Base-by-base conservation (phyloP, 2,797 vertebrate species). In the Hephaestus fuliginosus region DNA sequence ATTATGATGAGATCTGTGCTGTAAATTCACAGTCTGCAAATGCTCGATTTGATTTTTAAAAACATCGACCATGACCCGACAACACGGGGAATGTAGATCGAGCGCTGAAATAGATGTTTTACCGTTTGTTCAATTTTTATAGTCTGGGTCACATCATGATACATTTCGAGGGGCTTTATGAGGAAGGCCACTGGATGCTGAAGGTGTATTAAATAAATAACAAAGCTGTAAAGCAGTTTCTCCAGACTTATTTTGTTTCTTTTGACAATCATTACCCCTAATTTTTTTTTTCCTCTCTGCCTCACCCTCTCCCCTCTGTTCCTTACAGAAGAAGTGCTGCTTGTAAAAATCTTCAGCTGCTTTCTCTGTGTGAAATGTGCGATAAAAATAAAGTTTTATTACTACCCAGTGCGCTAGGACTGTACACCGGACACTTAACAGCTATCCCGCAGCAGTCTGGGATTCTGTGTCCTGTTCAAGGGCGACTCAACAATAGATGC, bases 361-460 rank as follows among this genome's bases (percentile, higher is more conserved):
- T 76, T 74, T 73, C 56, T 58, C 12, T 0, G 12, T 60, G 57
- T 55, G 48, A 78, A 80, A 71, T 17, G 2, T 49, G 41, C 0
- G 28, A 51, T 78, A 66, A 63, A 86, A 82, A 88, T 82, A 85
- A 70, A 7, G 12, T 70, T 82, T 84, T 78, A 86, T 74, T 71
- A 48, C 66, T 14, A 49, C 41, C 22, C 63, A 1, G 70, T 5
- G 43, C 36, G 11, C 12, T 11, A 20, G 48, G 39, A 71, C 56
- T 39, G 68, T n/a, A 20, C 62, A 41, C 20, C 3, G 25, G 62
- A 4, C 65, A 28, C n/a, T 78, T 55, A 55, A 74, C 61, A 39
- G 63, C 78, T n/a, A 10, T 1, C 44, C 57, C 3, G 1, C 33
- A 36, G 55, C 71, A 39, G 69, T 44, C 56, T 25, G 68, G 53